Evolutionary conservation across 2,888 invertebrate species (phyloP).

Genomic region (Stenotaenia linearis): DNA sequence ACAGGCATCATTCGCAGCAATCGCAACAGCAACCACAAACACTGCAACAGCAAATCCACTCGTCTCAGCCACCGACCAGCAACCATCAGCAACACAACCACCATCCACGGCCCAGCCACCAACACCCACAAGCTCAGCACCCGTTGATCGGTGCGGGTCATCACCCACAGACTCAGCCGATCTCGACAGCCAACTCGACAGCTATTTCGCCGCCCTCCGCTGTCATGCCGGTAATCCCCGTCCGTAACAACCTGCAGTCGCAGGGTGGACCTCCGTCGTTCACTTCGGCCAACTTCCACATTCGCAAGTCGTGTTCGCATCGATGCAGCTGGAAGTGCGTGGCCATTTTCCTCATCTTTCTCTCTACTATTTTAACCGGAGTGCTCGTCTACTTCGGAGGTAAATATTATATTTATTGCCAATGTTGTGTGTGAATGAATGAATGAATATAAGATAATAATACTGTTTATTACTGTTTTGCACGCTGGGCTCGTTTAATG

Average conservation of each 20-base stretch:
- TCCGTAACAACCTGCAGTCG: conserved; percentile 63
- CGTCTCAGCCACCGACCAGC: not conserved
- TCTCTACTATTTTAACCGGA: conserved; percentile 73
- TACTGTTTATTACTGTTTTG: no score
- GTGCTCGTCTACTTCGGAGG: conserved; percentile 83
- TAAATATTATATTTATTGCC: conserved; percentile 53
- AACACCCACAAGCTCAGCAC: conserved; percentile 28
- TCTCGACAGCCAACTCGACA: conserved; percentile 28
- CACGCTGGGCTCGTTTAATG: no score
- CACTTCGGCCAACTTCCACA: conserved; percentile 36
- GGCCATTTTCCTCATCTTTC: conserved; percentile 77
- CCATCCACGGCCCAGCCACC: conserved; percentile 21
- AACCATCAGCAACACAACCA: conserved; percentile 24
- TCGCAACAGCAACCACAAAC: conserved; percentile 9
- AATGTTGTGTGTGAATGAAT: not conserved
- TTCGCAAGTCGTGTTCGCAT: conserved; percentile 36
- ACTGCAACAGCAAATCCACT: conserved; percentile 28
- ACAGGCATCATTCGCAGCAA: conserved; percentile 24
- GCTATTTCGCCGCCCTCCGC: conserved; percentile 31
- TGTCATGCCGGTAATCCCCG: conserved; percentile 62
- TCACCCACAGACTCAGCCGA: conserved; percentile 16
- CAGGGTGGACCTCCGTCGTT: conserved; percentile 47
- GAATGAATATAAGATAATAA: no score
- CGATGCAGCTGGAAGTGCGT: conserved; percentile 85
- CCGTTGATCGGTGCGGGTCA: conserved; percentile 7